Evolutionary conservation across 1,140 invertebrate genomes (phyloP).

Genomic region (Ctenoplectra terminalis): DNA sequence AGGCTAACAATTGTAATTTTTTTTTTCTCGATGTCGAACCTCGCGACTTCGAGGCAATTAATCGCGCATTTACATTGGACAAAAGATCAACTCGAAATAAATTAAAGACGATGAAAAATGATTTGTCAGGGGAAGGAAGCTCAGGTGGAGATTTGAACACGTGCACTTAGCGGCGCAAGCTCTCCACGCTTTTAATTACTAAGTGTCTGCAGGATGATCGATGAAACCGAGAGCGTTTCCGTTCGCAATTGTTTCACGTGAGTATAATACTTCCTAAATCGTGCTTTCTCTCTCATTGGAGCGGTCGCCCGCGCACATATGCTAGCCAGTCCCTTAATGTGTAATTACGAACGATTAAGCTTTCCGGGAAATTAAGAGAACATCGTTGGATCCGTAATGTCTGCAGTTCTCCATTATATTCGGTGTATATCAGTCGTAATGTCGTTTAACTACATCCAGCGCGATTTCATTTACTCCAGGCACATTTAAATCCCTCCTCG

Average conservation of each 20-base stretch:
- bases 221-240: conserved; percentile 41
- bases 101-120: conserved; percentile 27
- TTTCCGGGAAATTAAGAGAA: conserved; percentile 46
- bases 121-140: neutral
- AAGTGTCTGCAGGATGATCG: conserved; percentile 29
- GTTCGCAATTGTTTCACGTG: conserved; percentile 32
- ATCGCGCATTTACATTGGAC: neutral
- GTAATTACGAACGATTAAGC: conserved; percentile 45
- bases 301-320: too few species aligned
- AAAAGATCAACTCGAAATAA: neutral
- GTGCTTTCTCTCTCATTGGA: neutral
- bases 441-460: conserved; percentile 43
- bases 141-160: conserved; percentile 21
- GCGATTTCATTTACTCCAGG: conserved; percentile 50
- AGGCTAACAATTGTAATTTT: neutral
- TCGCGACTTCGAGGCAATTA: conserved; percentile 1
- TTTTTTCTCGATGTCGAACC: neutral
- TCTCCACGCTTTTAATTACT: conserved; percentile 33
- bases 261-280: conserved; percentile 27
- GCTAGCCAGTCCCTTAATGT: neutral
- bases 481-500: conserved; percentile 39
- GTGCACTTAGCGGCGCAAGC: neutral
- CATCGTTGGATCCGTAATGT: conserved; percentile 40
- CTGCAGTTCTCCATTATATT: conserved; percentile 46
- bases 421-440: conserved; percentile 50